Conservation (phyloP, 2,797 vertebrate species). For the Cyprinodon diabolis region DNA sequence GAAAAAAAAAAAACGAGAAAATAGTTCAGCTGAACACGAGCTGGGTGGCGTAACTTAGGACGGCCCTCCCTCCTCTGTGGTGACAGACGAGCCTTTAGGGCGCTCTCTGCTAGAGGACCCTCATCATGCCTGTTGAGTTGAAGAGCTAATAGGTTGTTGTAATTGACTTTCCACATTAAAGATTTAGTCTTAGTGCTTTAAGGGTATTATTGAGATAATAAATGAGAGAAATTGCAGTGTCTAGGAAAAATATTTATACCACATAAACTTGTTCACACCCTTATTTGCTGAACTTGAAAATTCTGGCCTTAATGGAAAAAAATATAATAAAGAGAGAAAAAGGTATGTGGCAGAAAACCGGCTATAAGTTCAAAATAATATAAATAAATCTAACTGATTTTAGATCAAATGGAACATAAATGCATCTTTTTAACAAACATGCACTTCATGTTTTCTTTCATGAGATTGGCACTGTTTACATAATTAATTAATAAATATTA, state of each 20-base stretch:
- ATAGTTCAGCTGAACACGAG: too few relatives aligned
- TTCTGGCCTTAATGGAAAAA: too few relatives aligned
- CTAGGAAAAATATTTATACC: not conserved
- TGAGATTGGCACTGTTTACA: too few relatives aligned
- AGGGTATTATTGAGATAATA: not conserved
- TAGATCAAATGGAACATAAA: too few relatives aligned
- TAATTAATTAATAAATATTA: too few relatives aligned
- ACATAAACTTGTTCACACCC: not conserved
- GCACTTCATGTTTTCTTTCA: too few relatives aligned
- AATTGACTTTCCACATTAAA: not conserved
- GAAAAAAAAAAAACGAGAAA: too few relatives aligned
- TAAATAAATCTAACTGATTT: too few relatives aligned
- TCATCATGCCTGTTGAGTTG: constrained; percentile 41
- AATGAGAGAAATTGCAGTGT: not conserved
- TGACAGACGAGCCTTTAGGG: constrained; percentile 41
- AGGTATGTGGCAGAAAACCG: too few relatives aligned
- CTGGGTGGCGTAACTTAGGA: not conserved
- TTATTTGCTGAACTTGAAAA: not conserved
- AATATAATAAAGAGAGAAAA: too few relatives aligned
- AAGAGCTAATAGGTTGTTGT: not conserved
- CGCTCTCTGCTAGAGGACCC: constrained; percentile 23
- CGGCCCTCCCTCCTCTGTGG: constrained; percentile 45
- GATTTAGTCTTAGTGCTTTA: not conserved
- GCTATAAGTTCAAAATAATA: too few relatives aligned
- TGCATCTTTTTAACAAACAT: too few relatives aligned